Base-by-base conservation (phyloP, 2,797 vertebrate species). In the Microcaecilia unicolor region DNA sequence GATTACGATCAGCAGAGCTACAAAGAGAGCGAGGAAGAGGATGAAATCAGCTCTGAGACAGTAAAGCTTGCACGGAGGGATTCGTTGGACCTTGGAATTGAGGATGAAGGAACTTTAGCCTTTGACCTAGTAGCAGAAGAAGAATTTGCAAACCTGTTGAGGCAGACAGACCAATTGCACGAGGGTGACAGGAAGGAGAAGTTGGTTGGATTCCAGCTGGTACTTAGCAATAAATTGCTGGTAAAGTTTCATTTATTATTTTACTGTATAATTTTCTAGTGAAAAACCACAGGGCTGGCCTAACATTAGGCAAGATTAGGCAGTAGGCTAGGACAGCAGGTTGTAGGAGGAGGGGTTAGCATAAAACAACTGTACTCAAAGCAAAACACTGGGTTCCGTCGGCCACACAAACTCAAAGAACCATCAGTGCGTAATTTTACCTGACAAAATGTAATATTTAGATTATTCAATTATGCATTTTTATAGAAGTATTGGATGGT, bases 1-100 rank as follows among this genome's bases (percentile, higher is more conserved):
- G 92, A 98, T 50, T 94, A 90, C 6, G 91, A 91, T 9, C 71
- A 80, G 15, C 70, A 81, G 74, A 92, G 44, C 24, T 90, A 88
- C 54, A 62, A 41, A 31, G 89, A 87, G 21, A 91, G 80, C 1
- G 90, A 89, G 3, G 84, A 84, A 2, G 88, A 46, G 17, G 85
- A 78, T 0, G 85, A 92, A 43, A 80, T 57, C 50, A 94, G 92
- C 75, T 89, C 85, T 27, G 90, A 86, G n/a, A 92, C 93, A 0
- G 86, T 93, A 50, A 76, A 80, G 32, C 85, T 76, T 1, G 68
- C 81, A 2, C 73, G 83, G 8, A 74, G 76, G 19, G 84, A 85
- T 15, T 89, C 86, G 6, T 41, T 69, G 47, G 51, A 80, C 2
- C 58, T 77, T 1, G 29, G 21, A 9, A 17, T 13, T 0, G 87